Base-by-base conservation (phyloP, 2,113 vertebrate genomes). In the Stegastes partitus region DNA sequence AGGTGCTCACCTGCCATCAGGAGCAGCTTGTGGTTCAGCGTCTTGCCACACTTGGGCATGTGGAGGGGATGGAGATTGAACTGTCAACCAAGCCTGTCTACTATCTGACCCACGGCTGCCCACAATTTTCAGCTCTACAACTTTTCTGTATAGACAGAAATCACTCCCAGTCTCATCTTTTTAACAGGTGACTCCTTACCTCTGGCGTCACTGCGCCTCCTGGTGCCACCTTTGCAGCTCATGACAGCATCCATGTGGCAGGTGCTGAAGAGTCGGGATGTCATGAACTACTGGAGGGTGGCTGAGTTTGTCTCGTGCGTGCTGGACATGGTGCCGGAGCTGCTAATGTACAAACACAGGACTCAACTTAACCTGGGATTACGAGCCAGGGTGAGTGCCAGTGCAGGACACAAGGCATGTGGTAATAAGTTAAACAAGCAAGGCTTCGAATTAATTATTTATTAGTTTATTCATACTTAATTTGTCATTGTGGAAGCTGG, bases 311-410 rank as follows among this genome's bases (percentile, higher is more conserved):
- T 96, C 64, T 83, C 74, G 0, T 50, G 84, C 19, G 90, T 95
- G 63, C 82, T 83, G 21, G 85, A 86, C 21, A 81, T 85, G 8
- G 94, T 93, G 2, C 95, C 96, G 0, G 94, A 93, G 50, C 74
- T 96, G 77, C 91, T 96, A 1, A 81, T 86, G 82, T 74, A 77
- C 80, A 94, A 91, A 22, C 94, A 96, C 86, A 82, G 90, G 19
- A 90, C 77, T 15, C 94, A 94, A 2, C 92, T 96, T 3, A 88
- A 84, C 44, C 64, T 95, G 77, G 95, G 95, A 3, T 85, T 96
- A 49, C 91, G 93, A 79, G 94, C 95, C 37, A 94, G 93, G 93
- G 96, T 96, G 87, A 62, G 89, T 79, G 34, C 10, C 31, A 28
- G 23, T 10, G 8, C 8, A 34, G 2, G 31, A 34, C 14, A 26